phyloP scores from a whole-genome alignment of 2,113 vertebrate species.

The Otocyon megalotis region DNA sequence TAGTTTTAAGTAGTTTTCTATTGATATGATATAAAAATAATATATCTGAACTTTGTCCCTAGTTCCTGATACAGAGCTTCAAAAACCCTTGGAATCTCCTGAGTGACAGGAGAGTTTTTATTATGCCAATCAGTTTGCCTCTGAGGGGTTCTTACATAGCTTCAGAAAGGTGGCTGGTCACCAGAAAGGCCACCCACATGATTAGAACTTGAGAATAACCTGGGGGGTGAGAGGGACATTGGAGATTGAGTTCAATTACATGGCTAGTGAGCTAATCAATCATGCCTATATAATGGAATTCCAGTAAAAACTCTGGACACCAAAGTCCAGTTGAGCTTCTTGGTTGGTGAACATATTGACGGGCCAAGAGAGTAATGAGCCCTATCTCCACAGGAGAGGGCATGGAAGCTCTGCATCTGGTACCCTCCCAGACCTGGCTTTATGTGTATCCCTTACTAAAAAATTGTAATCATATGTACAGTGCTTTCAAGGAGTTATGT shows the following conservation, averaged over 20 bases:
- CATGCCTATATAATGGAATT: not conserved
- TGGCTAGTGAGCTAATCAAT: not conserved
- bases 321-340: not conserved
- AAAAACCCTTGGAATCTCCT: conserved; percentile 29
- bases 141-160: not conserved
- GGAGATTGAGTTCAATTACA: not conserved
- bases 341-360: not conserved
- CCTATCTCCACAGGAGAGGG: not conserved
- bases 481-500: not conserved
- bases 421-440: not conserved
- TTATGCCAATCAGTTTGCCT: not conserved
- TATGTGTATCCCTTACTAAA: not conserved
- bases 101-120: not conserved
- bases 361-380: not conserved
- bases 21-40: not conserved
- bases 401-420: not conserved
- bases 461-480: not conserved
- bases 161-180: not conserved
- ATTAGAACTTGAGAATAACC: not conserved
- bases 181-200: not conserved
- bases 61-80: not conserved
- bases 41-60: not conserved
- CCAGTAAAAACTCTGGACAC: not conserved
- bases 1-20: conserved; percentile 37
- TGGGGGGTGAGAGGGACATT: not conserved